Base-by-base conservation (phyloP, 1,140 invertebrate species). In the Procambarus clarkii region DNA sequence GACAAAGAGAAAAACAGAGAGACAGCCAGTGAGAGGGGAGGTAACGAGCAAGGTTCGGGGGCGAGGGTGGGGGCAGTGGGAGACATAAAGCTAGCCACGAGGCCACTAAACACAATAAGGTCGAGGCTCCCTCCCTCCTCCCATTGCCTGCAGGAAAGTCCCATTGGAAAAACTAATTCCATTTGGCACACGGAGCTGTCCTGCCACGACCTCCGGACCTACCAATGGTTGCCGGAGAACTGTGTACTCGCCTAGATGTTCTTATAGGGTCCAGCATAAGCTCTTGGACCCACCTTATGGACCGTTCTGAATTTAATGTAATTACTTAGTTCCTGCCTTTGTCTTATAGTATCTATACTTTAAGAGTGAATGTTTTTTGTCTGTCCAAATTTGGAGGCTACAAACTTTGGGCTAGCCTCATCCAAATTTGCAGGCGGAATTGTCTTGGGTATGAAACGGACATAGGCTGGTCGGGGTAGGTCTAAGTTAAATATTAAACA, bases 151-250 rank as follows among this genome's bases (percentile, higher is more conserved):
- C 64, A 74, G 83, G 69, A 88, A 76, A 76, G 24, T 88, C 86
- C 86, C 86, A 88, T 88, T 80, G 86, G 86, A 88, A 88, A 88
- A 88, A 88, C 86, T 88, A 88, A 88, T 88, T 88, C 86, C 86
- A 88, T 88, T 88, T 88, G 86, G 86, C 86, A 88, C 86, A 88
- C 83, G 8, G 78, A n/a, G 69, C 71, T 48, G 34, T 50, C 48
- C 3, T 44, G 54, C 77, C 77, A 15, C 77, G 86, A 81, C 86
- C 76, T 34, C 86, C 15, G 45, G 78, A 88, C 86, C 69, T 88
- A 88, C 80, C 86, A 88, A 88, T 88, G 86, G 48, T 60, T 44
- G 76, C 50, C 18, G 58, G 64, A 46, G 50, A 48, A 24, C 54
- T 34, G 34, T 79, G 34, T 34, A 34, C 34, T 34, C 34, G 34